A percentile compares a stretch with the other conserved stretches of the same genome.
These are phyloP conservation scores for Laticauda colubrina DNA, from an alignment of 2,113 vertebrate species.

Conservation along the genomic window DNA sequence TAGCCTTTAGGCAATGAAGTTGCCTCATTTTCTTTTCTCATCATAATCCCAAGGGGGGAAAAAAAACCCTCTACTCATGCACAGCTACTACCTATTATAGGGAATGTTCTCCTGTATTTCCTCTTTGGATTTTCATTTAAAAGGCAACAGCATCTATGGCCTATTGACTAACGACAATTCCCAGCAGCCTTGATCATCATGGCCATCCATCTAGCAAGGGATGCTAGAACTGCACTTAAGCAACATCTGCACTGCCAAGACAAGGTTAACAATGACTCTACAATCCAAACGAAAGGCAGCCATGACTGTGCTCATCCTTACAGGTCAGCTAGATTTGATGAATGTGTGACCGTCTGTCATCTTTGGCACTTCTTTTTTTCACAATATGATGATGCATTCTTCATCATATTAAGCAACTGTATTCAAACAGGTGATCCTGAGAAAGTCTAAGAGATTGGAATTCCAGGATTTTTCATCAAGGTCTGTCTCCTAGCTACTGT, in stretches of 20 bases:
- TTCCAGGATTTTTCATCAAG: neutral
- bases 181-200: neutral
- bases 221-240: neutral
- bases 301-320: neutral
- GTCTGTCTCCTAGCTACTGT: neutral
- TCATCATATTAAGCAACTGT: neutral
- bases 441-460: neutral
- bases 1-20: neutral
- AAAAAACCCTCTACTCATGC: neutral
- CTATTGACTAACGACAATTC: neutral
- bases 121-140: neutral
- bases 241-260: neutral
- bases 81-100: neutral
- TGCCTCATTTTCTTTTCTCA: neutral
- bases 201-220: too few species aligned
- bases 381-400: neutral
- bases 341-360: neutral
- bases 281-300: neutral
- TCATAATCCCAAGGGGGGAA: neutral
- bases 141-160: neutral
- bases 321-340: neutral
- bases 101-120: neutral
- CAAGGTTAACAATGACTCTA: neutral
- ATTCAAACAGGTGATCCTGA: neutral
- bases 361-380: neutral